phyloP scores from a whole-genome alignment of 1,140 invertebrate species.

The Drosophila rhopaloa region DNA sequence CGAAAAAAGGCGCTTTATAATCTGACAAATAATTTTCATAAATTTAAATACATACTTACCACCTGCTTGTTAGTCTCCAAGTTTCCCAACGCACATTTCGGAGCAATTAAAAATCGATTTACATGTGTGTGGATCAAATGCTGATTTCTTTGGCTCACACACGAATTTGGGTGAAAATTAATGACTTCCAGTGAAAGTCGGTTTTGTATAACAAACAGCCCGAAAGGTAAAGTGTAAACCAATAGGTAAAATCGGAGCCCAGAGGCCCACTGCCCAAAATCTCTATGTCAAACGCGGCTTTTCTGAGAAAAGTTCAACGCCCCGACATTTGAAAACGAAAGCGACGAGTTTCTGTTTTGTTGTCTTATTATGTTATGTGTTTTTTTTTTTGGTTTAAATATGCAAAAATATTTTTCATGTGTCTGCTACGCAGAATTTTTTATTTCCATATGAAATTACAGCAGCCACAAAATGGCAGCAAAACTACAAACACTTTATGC shows the following conservation, averaged over 20 bases:
- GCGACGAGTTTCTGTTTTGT: conserved; percentile 50
- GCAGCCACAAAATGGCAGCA: conserved; percentile 9
- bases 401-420: conserved; percentile 49
- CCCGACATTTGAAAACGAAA: conserved; percentile 68
- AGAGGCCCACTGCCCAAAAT: conserved; percentile 30
- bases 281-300: conserved; percentile 60
- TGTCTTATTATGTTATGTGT: conserved; percentile 21
- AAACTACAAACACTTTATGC: conserved; percentile 40
- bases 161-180: conserved; percentile 66
- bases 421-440: conserved; percentile 48
- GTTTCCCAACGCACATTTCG: conserved; percentile 41
- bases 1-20: conserved; percentile 27
- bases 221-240: conserved; percentile 47
- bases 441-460: conserved; percentile 51
- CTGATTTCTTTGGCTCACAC: conserved; percentile 37
- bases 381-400: conserved; percentile 30
- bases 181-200: conserved; percentile 76
- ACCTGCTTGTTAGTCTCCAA: conserved; percentile 43
- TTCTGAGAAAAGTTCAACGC: conserved; percentile 57
- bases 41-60: conserved; percentile 47
- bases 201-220: conserved; percentile 53
- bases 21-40: conserved; percentile 58
- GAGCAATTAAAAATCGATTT: conserved; percentile 80
- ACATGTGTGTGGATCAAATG: conserved; percentile 46
- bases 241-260: conserved; percentile 36